phyloP scores from a whole-genome alignment of 2,888 invertebrate species.

The Pachymerium ferrugineum region DNA sequence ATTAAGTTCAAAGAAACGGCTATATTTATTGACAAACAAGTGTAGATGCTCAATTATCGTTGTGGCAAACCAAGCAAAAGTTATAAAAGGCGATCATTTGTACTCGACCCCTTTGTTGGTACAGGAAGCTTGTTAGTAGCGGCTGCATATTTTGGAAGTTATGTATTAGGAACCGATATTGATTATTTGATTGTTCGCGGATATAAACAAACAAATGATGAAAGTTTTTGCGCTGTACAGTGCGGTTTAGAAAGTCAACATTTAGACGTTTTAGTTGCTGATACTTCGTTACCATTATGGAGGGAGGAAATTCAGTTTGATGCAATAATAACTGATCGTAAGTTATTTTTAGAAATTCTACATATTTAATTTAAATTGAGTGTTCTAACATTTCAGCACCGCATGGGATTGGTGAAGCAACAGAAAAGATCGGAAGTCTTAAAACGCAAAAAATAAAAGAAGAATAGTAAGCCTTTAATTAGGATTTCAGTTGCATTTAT shows the following conservation, averaged over 20 bases:
- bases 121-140: constrained; percentile 66
- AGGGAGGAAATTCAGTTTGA: constrained; percentile 66
- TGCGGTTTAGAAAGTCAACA: constrained; percentile 71
- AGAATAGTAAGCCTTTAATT: constrained; percentile 50
- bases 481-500: background rate
- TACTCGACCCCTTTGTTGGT: constrained; percentile 94
- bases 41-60: constrained; percentile 92
- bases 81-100: constrained; percentile 63
- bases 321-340: constrained; percentile 93
- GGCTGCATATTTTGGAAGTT: constrained; percentile 80
- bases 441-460: constrained; percentile 58
- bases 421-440: constrained; percentile 67
- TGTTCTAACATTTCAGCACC: constrained; percentile 63
- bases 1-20: constrained; percentile 78
- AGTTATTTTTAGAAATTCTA: constrained; percentile 47
- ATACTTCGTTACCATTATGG: constrained; percentile 82
- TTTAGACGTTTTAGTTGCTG: constrained; percentile 83
- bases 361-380: background rate
- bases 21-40: constrained; percentile 98
- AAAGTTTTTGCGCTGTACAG: constrained; percentile 75
- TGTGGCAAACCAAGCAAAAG: constrained; percentile 90
- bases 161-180: constrained; percentile 84
- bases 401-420: constrained; percentile 93
- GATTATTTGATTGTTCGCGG: constrained; percentile 91
- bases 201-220: constrained; percentile 59